Conservation (phyloP, 2,797 vertebrate genomes). For the Myiothlypis chrysogaster region DNA sequence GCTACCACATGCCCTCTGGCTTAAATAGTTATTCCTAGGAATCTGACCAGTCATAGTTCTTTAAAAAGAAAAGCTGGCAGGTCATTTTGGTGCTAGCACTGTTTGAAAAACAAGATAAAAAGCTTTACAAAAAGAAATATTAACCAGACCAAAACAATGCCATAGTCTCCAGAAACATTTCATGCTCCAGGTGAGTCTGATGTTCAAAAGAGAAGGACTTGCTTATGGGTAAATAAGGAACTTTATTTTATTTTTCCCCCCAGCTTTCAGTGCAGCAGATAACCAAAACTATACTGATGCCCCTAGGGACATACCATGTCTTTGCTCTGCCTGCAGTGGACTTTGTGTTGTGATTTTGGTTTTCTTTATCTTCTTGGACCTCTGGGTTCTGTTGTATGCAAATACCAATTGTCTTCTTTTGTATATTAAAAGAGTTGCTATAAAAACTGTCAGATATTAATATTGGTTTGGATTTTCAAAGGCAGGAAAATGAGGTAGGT, state of each 20-base stretch:
- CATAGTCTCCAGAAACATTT: not conserved
- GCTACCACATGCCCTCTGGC: not conserved
- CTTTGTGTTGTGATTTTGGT: not conserved
- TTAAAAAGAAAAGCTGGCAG: constrained; percentile 18
- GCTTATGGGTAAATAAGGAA: not conserved
- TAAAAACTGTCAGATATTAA: not conserved
- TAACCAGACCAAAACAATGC: constrained; percentile 9
- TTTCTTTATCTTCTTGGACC: not conserved
- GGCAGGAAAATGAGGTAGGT: not conserved
- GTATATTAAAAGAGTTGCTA: not conserved
- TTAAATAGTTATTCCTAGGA: constrained; percentile 5
- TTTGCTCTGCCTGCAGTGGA: not conserved
- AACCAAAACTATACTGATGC: not conserved
- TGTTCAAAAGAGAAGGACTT: not conserved
- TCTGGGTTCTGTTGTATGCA: not conserved
- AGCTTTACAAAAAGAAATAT: not conserved
- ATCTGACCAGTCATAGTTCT: not conserved
- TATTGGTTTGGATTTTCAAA: constrained; percentile 1
- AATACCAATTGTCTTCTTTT: not conserved
- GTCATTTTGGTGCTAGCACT: not conserved
- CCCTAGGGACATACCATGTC: not conserved
- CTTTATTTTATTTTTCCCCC: not conserved
- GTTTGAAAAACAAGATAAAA: not conserved
- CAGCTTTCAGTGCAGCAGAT: not conserved
- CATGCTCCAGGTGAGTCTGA: not conserved